Evolutionary conservation across 2,113 vertebrate species (phyloP), one percentile per base, ranked within the genome.

Genomic region (Trematomus loennbergii): DNA sequence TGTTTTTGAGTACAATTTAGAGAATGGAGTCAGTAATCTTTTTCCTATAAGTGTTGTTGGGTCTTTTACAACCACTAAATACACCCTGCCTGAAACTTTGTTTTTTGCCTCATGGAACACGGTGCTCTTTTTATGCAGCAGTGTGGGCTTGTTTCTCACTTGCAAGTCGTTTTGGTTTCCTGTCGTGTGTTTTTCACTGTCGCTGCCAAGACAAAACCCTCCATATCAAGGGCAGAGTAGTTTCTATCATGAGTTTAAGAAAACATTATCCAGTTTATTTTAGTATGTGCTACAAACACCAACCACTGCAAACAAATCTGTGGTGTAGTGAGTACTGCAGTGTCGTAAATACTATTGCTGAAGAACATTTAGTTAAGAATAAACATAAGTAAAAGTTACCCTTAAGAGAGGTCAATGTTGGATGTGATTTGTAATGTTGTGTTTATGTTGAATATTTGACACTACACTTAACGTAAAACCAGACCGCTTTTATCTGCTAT

Each of bases 141-240:
- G 49, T 83, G 83, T 85, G 82, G 80, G 79, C 74, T 89, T 73
- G 49, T 82, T 85, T 90, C 82, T 89, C 50, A 86, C 86, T 84
- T 83, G 84, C 88, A 90, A 43, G 50, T 46, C 48, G 0, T 83
- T 86, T 77, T 87, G 89, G 89, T 92, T 94, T 94, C 93, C 92
- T 93, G 90, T 92, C 1, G 6, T 46, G 65, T 73, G 20, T 79
- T 84, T 90, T 84, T 87, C 62, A 58, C 43, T 70, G 73, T 79
- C 9, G 40, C 67, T 86, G 78, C 73, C 81, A 83, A 73, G 55
- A 83, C 69, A 87, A 68, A 78, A 40, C 60, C 61, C 45, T 61
- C 68, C 12, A 20, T 82, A 79, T 84, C 20, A 77, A 75, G 73
- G 70, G 40, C 65, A 79, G 33, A 58, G 20, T 73, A 25, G 22